Evolutionary conservation across 1,140 invertebrate species (phyloP), one percentile per base, ranked within the genome.

Genomic region (Eurosta solidaginis): DNA sequence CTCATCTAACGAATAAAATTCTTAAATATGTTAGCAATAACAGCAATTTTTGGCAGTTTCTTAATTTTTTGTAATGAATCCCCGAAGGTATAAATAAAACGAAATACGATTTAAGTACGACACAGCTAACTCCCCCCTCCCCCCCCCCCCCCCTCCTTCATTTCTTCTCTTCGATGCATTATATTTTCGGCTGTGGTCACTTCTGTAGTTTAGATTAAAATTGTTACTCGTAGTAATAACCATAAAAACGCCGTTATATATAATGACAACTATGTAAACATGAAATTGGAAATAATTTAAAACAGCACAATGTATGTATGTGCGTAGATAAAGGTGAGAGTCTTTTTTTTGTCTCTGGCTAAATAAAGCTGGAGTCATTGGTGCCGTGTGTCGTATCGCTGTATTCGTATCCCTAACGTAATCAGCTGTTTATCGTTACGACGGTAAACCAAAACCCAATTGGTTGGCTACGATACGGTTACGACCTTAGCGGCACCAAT

Each of bases 191-290:
- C 54, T 59, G 54, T 33, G 54, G 54, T 59, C 54, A 59, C 54
- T 59, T 59, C 54, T 59, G 54, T 29, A 59, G 29, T 33, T 59
- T 59, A 59, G 54, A 59, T 59, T 25, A 59, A 33, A 59, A 59
- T 59, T 59, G 54, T n/a, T n/a, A n/a, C n/a, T n/a, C n/a, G 27
- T 29, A 59, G 54, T 33, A 59, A 59, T 59, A 59, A 59, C 22
- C 54, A 59, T 59, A 36, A 59, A 59, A 59, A 59, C 54, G 33
- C 9, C 54, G 54, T 59, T 59, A 59, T 33, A 59, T 17, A 36
- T 17, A 36, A 59, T 14, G 25, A 6, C 25, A 59, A 59, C 52
- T 25, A 59, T 59, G 52, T 59, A 29, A 59, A 59, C n/a, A 59
- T 59, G 54, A 59, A 59, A 29, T 33, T 3, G 14, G 1, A 17